Percentiles rank a stretch among this genome's conserved stretches.
Evolutionary conservation across 2,888 invertebrate species (phyloP).

Genomic region (Barypeithes pellucidus): DNA sequence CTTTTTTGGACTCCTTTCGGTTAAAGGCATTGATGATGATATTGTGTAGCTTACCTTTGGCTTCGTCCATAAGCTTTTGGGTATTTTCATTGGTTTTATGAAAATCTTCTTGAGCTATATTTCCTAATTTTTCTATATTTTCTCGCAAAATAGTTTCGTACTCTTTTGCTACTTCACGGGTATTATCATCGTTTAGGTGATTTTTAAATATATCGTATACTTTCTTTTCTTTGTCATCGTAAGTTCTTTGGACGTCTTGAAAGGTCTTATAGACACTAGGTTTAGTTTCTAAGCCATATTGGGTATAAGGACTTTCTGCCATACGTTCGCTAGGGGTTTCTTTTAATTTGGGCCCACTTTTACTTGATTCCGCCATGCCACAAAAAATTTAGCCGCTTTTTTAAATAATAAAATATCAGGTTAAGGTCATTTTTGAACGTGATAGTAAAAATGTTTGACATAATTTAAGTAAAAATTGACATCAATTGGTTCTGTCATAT

Average conservation of each 20-base stretch:
- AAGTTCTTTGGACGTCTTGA: slow-evolving; percentile 17
- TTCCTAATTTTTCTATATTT: slow-evolving; percentile 32
- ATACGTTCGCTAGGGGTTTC: neutral
- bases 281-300: neutral
- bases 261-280: neutral
- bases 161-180: slow-evolving; percentile 5
- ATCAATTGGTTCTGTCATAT: too few species aligned
- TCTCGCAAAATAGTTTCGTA: slow-evolving; percentile 36
- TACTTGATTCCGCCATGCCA: slow-evolving; percentile 5
- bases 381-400: neutral
- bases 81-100: slow-evolving; percentile 15
- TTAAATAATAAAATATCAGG: neutral
- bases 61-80: slow-evolving; percentile 32
- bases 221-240: slow-evolving; percentile 21
- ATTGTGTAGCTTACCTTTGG: slow-evolving; percentile 37
- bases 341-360: neutral
- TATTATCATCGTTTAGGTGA: neutral
- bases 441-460: too few species aligned
- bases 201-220: neutral
- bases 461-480: too few species aligned
- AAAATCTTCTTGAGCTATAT: slow-evolving; percentile 43
- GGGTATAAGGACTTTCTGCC: neutral
- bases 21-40: slow-evolving; percentile 29
- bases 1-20: slow-evolving; percentile 14
- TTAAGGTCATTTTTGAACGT: neutral